Conservation (phyloP, 2,797 vertebrate genomes). For the Pangasius mekongensis region DNA sequence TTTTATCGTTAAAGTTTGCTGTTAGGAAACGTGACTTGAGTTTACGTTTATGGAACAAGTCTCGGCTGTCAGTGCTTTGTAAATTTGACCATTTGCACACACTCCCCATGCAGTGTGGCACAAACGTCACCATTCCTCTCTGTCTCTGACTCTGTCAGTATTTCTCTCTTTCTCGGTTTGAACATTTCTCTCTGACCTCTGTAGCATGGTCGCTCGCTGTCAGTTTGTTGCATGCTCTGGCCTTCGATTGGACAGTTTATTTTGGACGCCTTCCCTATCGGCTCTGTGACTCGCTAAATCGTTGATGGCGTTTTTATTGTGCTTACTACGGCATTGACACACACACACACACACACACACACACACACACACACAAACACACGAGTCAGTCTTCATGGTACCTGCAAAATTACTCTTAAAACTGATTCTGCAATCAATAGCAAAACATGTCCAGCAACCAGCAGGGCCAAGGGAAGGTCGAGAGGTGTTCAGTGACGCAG, state of each 20-base stretch:
- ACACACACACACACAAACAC: constrained; percentile 28
- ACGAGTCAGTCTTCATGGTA: constrained; percentile 40
- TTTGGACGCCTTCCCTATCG: constrained; percentile 45
- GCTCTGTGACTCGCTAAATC: constrained; percentile 45
- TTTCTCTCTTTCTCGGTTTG: not conserved
- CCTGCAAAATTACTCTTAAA: constrained; percentile 54
- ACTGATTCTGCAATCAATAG: constrained; percentile 61
- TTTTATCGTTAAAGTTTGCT: not conserved
- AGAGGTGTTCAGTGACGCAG: constrained; percentile 47
- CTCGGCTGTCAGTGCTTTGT: not conserved
- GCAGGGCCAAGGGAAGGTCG: constrained; percentile 24
- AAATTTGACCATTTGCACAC: not conserved
- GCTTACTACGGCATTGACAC: constrained; percentile 51
- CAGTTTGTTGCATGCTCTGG: constrained; percentile 46
- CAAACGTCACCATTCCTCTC: not conserved
- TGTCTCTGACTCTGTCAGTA: not conserved
- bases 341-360: constrained; percentile 33
- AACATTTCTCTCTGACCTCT: not conserved
- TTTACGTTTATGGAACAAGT: not conserved
- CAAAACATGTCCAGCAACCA: constrained; percentile 47
- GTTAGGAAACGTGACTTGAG: not conserved
- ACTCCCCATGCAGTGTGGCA: not conserved
- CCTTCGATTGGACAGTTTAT: constrained; percentile 55
- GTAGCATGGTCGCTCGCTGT: not conserved
- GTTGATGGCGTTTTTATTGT: constrained; percentile 55